A percentile compares a stretch with the other conserved stretches of the same genome.
Conservation (phyloP, 2,113 vertebrate species). For the Calidris pugnax region DNA sequence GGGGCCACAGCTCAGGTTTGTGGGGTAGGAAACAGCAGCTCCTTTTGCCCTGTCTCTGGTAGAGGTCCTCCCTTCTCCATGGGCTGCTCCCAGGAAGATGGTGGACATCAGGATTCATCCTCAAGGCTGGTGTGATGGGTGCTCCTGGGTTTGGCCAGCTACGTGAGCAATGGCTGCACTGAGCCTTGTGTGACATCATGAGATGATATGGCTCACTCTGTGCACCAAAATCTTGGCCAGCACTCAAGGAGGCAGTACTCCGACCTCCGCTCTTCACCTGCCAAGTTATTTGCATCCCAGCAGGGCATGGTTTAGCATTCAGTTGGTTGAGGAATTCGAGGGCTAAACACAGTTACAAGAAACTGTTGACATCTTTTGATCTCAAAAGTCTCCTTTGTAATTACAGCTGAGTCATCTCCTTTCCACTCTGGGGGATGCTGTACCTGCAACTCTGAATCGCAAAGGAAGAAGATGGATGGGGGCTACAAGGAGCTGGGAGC, state of each 20-base stretch:
- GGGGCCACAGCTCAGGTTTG: background rate
- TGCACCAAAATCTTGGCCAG: background rate
- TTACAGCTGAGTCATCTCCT: background rate
- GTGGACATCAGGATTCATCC: background rate
- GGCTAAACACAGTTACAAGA: background rate
- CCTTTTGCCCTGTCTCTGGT: background rate
- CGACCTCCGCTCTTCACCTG: background rate
- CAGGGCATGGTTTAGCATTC: background rate
- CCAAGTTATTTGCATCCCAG: background rate
- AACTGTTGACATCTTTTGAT: background rate
- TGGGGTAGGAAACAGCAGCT: background rate
- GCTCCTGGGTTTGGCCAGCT: background rate
- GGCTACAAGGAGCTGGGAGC: background rate
- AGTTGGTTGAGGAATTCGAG: background rate
- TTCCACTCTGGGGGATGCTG: background rate
- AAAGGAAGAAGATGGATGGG: background rate
- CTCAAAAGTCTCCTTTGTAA: background rate
- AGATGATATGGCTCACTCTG: background rate
- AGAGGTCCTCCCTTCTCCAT: background rate
- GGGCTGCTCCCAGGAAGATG: background rate
- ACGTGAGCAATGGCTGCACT: accelerated
- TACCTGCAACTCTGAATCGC: background rate
- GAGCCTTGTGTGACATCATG: background rate
- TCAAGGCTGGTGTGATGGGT: background rate
- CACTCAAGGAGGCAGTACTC: background rate